A percentile compares a stretch with the other conserved stretches of the same genome.
Conservation (phyloP, 1,140 invertebrate species). For the Listronotus bonariensis region DNA sequence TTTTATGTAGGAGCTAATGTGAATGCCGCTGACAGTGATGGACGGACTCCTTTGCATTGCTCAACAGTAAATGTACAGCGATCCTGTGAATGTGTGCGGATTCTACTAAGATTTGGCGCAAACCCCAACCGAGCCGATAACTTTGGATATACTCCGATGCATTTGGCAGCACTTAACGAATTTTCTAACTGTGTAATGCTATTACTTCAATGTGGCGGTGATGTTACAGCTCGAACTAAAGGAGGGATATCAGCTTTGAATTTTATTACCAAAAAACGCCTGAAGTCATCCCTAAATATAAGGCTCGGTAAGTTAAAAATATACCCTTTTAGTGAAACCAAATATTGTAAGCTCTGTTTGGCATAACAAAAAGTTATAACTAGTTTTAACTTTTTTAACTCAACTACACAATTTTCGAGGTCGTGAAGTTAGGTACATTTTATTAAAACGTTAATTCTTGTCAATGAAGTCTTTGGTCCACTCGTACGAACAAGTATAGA, state of each 20-base stretch:
- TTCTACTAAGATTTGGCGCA: constrained; percentile 70
- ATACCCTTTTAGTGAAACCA: no score
- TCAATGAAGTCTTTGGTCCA: no score
- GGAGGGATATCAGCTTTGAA: constrained; percentile 78
- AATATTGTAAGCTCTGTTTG: no score
- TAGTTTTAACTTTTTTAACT: no score
- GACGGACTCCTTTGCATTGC: constrained; percentile 76
- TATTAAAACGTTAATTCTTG: no score
- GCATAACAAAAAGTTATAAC: no score
- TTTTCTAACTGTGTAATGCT: constrained; percentile 76
- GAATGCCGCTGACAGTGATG: constrained; percentile 68
- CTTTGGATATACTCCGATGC: constrained; percentile 80
- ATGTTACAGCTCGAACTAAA: constrained; percentile 79
- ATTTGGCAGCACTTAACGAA: constrained; percentile 84
- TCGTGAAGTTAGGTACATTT: no score
- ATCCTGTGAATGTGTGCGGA: constrained; percentile 70
- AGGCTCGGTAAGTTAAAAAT: constrained; percentile 53
- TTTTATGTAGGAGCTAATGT: constrained; percentile 59
- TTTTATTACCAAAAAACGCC: constrained; percentile 80
- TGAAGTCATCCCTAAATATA: constrained; percentile 72
- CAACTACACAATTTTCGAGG: no score
- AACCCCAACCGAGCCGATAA: constrained; percentile 76
- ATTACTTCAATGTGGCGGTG: constrained; percentile 77
- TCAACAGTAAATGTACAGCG: constrained; percentile 76
- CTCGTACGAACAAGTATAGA: no score